These are phyloP conservation scores for Asteroscopus sphinx DNA, from an alignment of 2,888 invertebrate genomes.

Conservation along the genomic window DNA sequence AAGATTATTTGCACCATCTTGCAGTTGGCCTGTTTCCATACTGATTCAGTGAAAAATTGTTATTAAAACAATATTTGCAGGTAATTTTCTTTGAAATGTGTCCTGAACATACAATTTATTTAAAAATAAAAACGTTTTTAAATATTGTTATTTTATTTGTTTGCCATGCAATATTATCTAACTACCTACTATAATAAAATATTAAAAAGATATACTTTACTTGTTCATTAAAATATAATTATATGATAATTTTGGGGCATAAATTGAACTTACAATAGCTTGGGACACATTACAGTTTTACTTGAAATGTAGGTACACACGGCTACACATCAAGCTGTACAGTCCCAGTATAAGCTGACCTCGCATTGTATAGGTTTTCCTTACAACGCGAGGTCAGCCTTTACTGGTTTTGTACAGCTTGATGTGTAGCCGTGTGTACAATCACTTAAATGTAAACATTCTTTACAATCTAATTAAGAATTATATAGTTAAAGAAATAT, in stretches of 20 bases:
- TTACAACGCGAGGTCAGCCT: no score
- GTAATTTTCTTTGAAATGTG: conserved; percentile 60
- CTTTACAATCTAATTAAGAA: no score
- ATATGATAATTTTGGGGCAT: conserved; percentile 37
- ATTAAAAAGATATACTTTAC: conserved; percentile 29
- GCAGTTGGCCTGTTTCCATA: conserved; percentile 45
- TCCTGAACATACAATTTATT: conserved; percentile 52
- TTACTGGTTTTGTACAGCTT: no score
- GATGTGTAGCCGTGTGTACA: no score
- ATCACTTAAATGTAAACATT: no score
- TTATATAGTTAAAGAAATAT: no score
- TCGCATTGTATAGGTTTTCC: no score
- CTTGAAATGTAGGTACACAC: no score
- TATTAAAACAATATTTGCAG: conserved; percentile 38
- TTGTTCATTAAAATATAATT: neutral
- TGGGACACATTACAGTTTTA: conserved; percentile 3
- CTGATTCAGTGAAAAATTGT: conserved; percentile 38
- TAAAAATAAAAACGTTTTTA: conserved; percentile 69
- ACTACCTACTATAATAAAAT: conserved; percentile 21
- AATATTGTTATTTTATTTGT: conserved; percentile 54
- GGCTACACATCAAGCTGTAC: no score
- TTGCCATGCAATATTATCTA: conserved; percentile 18
- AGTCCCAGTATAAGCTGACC: no score
- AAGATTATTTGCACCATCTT: conserved; percentile 72
- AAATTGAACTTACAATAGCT: conserved; percentile 6